These are phyloP conservation scores for Trachymyrmex septentrionalis DNA, from an alignment of 1,140 invertebrate genomes.

Conservation along the genomic window DNA sequence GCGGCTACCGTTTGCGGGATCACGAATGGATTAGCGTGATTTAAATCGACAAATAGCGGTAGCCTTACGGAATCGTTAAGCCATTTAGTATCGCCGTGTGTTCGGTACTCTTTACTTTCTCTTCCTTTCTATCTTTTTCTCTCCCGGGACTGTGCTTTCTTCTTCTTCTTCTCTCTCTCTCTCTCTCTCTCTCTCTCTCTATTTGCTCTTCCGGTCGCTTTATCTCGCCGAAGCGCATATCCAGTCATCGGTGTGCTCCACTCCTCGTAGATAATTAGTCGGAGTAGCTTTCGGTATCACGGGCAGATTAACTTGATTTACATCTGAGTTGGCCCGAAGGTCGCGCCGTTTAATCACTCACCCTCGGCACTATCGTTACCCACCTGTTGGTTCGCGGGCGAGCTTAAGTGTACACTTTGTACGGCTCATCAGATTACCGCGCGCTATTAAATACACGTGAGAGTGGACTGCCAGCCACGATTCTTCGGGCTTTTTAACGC, in stretches of 20 bases:
- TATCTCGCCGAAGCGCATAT: conserved; percentile 33
- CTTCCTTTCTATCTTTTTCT: not conserved
- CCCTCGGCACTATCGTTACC: conserved; percentile 64
- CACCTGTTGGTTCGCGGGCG: conserved; percentile 64
- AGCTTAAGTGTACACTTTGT: conserved; percentile 63
- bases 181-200: not conserved
- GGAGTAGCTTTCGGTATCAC: conserved; percentile 65
- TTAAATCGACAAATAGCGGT: conserved; percentile 74
- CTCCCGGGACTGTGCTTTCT: not conserved
- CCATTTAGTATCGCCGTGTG: conserved; percentile 49
- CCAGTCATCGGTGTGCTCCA: conserved; percentile 42
- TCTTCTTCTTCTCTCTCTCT: not conserved
- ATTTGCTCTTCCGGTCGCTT: not conserved
- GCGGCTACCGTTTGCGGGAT: conserved; percentile 70
- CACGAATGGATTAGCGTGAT: conserved; percentile 75
- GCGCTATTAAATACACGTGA: conserved; percentile 64
- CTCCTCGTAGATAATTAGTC: conserved; percentile 65
- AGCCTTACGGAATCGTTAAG: conserved; percentile 74
- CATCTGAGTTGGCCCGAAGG: conserved; percentile 64
- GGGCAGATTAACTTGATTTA: conserved; percentile 68
- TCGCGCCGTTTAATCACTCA: conserved; percentile 68
- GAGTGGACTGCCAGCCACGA: conserved; percentile 41
- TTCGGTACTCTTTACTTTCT: conserved; percentile 28
- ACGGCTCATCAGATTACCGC: conserved; percentile 62
- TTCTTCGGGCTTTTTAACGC: conserved; percentile 45